phyloP scores from a whole-genome alignment of 23 tunicate species.

The Styela clava region DNA sequence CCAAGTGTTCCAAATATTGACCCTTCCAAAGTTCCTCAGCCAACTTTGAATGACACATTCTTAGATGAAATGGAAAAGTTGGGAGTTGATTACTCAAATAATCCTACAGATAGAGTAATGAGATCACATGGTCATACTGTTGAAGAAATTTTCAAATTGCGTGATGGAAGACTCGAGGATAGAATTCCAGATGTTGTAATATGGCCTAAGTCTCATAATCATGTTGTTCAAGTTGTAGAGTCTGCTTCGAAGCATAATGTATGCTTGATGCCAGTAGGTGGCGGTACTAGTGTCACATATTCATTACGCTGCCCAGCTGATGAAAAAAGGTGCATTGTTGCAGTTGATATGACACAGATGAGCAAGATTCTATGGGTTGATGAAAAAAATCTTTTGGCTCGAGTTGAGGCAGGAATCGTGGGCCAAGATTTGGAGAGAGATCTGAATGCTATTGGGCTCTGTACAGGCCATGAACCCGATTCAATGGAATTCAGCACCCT shows the following conservation, averaged over 20 bases:
- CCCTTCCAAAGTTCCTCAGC: conserved; percentile 51
- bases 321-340: conserved; percentile 63
- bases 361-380: conserved; percentile 92
- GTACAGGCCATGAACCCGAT: conserved; percentile 97
- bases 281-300: conserved; percentile 78
- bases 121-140: conserved; percentile 93
- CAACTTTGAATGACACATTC: conserved; percentile 66
- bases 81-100: conserved; percentile 66
- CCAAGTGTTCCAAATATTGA: conserved; percentile 32
- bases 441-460: conserved; percentile 72
- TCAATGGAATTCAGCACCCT: conserved; percentile 93
- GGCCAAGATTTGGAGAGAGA: conserved; percentile 96
- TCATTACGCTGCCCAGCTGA: conserved; percentile 75
- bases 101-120: conserved; percentile 78
- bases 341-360: conserved; percentile 94
- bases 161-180: conserved; percentile 49
- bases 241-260: conserved; percentile 69
- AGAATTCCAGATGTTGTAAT: conserved; percentile 85
- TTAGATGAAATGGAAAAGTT: conserved; percentile 47
- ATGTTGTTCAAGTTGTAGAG: conserved; percentile 66
- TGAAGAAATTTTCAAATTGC: conserved; percentile 66
- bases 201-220: conserved; percentile 83
- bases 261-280: conserved; percentile 92
- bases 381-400: conserved; percentile 86
- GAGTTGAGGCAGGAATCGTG: conserved; percentile 87